A percentile compares a stretch with the other conserved stretches of the same genome.
Evolutionary conservation across 2,888 invertebrate species (phyloP).

Genomic region (Hymenopus coronatus): DNA sequence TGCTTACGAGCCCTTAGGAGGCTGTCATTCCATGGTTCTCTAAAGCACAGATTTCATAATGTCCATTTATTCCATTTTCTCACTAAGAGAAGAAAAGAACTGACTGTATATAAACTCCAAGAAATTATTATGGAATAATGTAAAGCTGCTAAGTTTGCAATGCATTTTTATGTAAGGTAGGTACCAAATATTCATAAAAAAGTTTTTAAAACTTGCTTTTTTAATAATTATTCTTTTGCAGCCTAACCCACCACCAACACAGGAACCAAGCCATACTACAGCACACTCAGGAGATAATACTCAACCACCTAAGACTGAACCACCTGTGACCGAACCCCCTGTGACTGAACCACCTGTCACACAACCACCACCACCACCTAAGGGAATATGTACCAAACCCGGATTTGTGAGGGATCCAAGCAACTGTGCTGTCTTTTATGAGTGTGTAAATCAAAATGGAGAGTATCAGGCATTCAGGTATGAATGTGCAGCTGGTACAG

Average conservation of each 20-base stretch:
- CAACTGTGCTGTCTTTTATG: background rate
- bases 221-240: background rate
- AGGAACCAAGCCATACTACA: background rate
- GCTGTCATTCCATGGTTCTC: too few relatives aligned
- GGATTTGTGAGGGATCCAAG: slow-evolving; percentile 1
- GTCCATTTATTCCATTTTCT: too few relatives aligned
- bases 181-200: too few relatives aligned
- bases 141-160: too few relatives aligned
- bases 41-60: too few relatives aligned
- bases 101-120: too few relatives aligned
- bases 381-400: background rate
- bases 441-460: slow-evolving; percentile 32
- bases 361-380: background rate
- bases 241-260: background rate
- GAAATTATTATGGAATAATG: too few relatives aligned
- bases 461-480: slow-evolving; percentile 40
- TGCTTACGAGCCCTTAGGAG: too few relatives aligned
- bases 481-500: slow-evolving; percentile 44
- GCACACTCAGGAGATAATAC: background rate
- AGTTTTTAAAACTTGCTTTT: too few relatives aligned
- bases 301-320: background rate
- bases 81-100: too few relatives aligned
- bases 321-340: background rate
- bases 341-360: background rate
- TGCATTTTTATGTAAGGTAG: too few relatives aligned